These are phyloP conservation scores for Notodonta ziczac DNA, from an alignment of 2,888 invertebrate genomes.

Conservation along the genomic window DNA sequence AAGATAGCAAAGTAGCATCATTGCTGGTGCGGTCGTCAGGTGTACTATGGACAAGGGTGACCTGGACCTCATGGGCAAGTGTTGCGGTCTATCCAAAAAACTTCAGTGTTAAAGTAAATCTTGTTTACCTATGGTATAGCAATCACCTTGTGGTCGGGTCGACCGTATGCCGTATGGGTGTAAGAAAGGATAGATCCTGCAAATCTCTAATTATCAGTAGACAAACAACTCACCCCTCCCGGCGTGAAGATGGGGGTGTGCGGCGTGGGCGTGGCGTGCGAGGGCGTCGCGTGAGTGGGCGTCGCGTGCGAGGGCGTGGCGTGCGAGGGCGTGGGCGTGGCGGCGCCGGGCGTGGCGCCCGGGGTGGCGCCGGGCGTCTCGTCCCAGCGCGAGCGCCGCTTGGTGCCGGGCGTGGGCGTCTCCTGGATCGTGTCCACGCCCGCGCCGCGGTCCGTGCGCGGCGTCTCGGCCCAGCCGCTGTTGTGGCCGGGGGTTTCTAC, in stretches of 20 bases:
- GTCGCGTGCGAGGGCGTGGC: constrained; percentile 90
- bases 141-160: no score
- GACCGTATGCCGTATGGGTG: no score
- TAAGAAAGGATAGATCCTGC: neutral
- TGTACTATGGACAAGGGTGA: no score
- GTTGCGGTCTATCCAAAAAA: no score
- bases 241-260: constrained; percentile 91
- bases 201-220: neutral
- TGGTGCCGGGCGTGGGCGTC: constrained; percentile 97
- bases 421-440: constrained; percentile 92
- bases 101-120: no score
- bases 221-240: constrained; percentile 85
- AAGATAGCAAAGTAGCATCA: no score
- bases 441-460: constrained; percentile 94
- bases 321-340: constrained; percentile 89
- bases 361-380: constrained; percentile 96
- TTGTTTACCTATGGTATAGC: no score
- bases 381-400: constrained; percentile 99
- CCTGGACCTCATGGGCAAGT: no score
- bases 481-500: constrained; percentile 97
- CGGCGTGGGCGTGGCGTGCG: constrained; percentile 87
- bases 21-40: no score
- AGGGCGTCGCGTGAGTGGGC: constrained; percentile 89
- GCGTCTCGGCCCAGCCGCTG: constrained; percentile 99
- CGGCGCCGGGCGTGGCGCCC: constrained; percentile 89